Evolutionary conservation across 2,888 invertebrate genomes (phyloP), one percentile per base, ranked within the genome.

Genomic region (Saturnia japonica): DNA sequence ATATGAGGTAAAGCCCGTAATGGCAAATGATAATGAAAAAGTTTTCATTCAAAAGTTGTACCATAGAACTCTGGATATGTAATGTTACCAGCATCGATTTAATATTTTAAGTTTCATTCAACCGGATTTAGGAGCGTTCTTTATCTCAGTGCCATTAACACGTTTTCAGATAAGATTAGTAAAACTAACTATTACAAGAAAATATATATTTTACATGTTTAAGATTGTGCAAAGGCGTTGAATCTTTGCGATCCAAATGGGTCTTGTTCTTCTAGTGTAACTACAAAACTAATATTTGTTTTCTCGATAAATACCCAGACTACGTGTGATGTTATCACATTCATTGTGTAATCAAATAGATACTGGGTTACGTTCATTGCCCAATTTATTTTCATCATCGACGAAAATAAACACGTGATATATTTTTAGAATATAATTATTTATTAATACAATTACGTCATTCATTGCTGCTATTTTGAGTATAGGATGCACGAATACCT

Each of bases 91-190:
- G 1, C 14, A 25, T 25, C 22, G 57, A 57, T 57, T 25, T 19
- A 28, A 7, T 25, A 9, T 60, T 60, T 14, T 28, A 60, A 60
- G 40, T 64, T 40, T 64, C 64, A 40, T 72, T 64, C 68, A 80
- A 76, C 79, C 80, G 80, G 78, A 82, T 78, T 81, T 79, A 74
- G 85, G 80, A 75, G 80, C 73, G 83, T 77, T 78, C 69, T 77
- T 77, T 80, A 78, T 77, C 76, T 64, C 40, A 71, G 43, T 12
- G n/a, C 70, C 73, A 73, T 75, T 75, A 73, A 72, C 67, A 67
- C 71, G 73, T 70, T 70, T 68, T 62, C 42, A 71, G 78, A 80
- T 79, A 74, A 79, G 80, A 78, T 80, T 75, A 73, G 57, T 47
- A 19, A 64, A 64, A 34, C n/a, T 64, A 62, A 62, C 71, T 73